Evolutionary conservation across 1,140 invertebrate genomes (phyloP).

Genomic region (Pogonomyrmex barbatus): DNA sequence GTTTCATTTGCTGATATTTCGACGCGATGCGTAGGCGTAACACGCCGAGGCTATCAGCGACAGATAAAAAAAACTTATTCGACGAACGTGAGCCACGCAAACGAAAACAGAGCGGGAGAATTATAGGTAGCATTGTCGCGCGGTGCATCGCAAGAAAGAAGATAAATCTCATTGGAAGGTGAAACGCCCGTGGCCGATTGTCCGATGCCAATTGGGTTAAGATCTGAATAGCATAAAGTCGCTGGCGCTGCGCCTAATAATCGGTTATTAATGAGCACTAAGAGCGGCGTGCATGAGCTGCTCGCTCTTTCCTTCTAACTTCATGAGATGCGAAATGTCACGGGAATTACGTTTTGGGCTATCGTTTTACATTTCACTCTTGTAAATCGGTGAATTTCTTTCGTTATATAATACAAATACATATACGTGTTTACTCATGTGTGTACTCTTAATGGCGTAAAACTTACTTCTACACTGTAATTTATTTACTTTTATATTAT

Average conservation of each 20-base stretch:
- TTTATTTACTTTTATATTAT: background rate
- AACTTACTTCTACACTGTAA: background rate
- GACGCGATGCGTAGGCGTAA: constrained; percentile 54
- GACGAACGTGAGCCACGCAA: constrained; percentile 55
- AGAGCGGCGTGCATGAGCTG: constrained; percentile 23
- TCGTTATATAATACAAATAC: background rate
- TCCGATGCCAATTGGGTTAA: constrained; percentile 81
- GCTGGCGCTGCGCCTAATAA: constrained; percentile 80
- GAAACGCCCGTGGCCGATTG: constrained; percentile 79
- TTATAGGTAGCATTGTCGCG: constrained; percentile 68
- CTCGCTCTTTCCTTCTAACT: background rate
- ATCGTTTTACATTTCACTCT: background rate
- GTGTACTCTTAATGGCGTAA: background rate
- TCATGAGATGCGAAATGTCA: background rate
- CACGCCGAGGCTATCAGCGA: constrained; percentile 39
- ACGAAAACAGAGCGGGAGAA: constrained; percentile 63
- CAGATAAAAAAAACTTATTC: constrained; percentile 73
- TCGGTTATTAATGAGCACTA: constrained; percentile 79
- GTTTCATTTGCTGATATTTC: constrained; percentile 44
- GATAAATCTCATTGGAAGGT: constrained; percentile 78
- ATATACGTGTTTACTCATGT: background rate
- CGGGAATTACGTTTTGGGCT: background rate
- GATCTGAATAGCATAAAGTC: constrained; percentile 78
- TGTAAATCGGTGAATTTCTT: too few species aligned
- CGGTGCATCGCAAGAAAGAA: constrained; percentile 67